A percentile compares a stretch with the other conserved stretches of the same genome.
Evolutionary conservation across 2,113 vertebrate genomes (phyloP).

Genomic region (Oophaga pumilio): DNA sequence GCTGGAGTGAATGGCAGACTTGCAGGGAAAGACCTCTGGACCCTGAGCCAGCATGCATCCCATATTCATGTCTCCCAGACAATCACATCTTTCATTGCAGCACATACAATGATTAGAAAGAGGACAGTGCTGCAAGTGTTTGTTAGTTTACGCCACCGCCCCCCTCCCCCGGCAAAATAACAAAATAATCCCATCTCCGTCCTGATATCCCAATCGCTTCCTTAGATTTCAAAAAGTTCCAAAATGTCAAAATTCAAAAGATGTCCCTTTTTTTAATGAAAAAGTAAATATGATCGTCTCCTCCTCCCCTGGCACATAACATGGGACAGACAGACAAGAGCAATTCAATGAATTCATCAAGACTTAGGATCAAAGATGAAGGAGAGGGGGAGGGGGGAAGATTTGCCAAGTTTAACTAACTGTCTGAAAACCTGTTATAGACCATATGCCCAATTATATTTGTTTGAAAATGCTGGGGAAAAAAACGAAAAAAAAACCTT

Average conservation of each 20-base stretch:
- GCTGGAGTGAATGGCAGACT: conserved; percentile 84
- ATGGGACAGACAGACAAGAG: not conserved
- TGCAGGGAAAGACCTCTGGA: conserved; percentile 79
- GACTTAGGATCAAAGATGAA: conserved; percentile 27
- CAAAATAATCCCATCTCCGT: not conserved
- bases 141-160: conserved; percentile 68
- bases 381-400: conserved; percentile 7
- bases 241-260: not conserved
- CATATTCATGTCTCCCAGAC: conserved; percentile 89
- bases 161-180: conserved; percentile 67
- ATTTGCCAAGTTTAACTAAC: conserved; percentile 39
- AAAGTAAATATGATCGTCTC: not conserved
- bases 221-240: not conserved
- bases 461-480: conserved; percentile 23
- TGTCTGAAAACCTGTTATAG: conserved; percentile 42
- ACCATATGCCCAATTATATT: conserved; percentile 45
- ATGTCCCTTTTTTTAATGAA: not conserved
- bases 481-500: not conserved
- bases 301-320: no score
- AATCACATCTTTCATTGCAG: conserved; percentile 91
- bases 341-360: conserved; percentile 21
- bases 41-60: conserved; percentile 83
- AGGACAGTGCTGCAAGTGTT: conserved; percentile 67
- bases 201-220: not conserved
- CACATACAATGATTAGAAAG: conserved; percentile 79